Percentiles rank a stretch among this genome's conserved stretches.
phyloP scores from a whole-genome alignment of 2,113 vertebrate genomes.

The Nannobrachium achirus region DNA sequence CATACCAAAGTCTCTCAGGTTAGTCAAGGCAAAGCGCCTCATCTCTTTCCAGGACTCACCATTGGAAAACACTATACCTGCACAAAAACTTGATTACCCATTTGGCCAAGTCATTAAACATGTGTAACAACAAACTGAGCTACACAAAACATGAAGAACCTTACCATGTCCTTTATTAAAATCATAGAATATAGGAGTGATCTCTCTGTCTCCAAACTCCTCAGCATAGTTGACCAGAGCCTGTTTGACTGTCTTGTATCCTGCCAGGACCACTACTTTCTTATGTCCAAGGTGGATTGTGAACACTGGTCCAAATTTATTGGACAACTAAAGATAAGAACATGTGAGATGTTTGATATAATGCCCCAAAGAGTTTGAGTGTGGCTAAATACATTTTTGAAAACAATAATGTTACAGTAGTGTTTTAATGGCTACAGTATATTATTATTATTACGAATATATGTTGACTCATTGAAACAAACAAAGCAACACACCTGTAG shows the following conservation, averaged over 20 bases:
- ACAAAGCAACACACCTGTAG: no score
- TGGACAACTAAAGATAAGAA: not conserved
- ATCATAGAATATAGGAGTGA: not conserved
- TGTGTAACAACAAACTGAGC: not conserved
- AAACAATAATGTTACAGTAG: no score
- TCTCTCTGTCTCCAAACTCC: slow-evolving; percentile 33
- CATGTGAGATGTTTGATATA: not conserved
- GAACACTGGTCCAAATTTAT: no score
- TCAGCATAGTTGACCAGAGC: slow-evolving; percentile 78
- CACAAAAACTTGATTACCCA: no score
- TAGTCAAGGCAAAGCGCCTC: slow-evolving; percentile 68
- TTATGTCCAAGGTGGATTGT: slow-evolving; percentile 79
- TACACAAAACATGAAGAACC: not conserved
- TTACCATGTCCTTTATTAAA: slow-evolving; percentile 13
- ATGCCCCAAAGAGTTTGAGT: no score
- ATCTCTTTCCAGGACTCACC: slow-evolving; percentile 72
- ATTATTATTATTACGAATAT: no score
- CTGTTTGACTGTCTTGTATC: slow-evolving; percentile 79
- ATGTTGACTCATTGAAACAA: no score
- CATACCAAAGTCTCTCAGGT: slow-evolving; percentile 72
- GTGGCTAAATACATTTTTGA: no score
- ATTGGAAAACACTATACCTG: slow-evolving; percentile 65
- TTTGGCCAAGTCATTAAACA: no score
- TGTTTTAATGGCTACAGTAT: no score
- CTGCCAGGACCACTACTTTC: slow-evolving; percentile 80